These are phyloP conservation scores for Heteropelma amictum DNA, from an alignment of 2,888 invertebrate genomes.

Conservation along the genomic window DNA sequence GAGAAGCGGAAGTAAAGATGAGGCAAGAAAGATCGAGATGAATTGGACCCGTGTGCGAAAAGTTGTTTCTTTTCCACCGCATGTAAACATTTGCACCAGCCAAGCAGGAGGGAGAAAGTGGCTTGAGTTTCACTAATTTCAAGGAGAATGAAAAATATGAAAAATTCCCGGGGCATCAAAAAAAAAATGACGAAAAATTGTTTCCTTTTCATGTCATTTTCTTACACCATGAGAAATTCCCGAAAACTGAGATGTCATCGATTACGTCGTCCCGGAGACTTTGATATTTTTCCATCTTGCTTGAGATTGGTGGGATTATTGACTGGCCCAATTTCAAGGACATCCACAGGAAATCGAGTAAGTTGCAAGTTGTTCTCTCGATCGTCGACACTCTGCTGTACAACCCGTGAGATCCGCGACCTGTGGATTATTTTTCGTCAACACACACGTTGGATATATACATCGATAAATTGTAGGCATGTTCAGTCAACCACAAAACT, in stretches of 20 bases:
- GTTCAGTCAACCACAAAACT: not conserved
- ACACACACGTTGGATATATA: not conserved
- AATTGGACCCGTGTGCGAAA: slow-evolving; percentile 25
- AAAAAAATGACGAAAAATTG: too few species aligned
- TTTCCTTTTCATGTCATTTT: too few species aligned
- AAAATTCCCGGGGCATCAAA: too few species aligned
- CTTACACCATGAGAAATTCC: too few species aligned
- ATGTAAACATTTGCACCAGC: too few species aligned
- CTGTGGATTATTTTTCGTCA: slow-evolving; percentile 61
- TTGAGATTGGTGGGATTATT: too few species aligned
- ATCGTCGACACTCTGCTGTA: slow-evolving; percentile 7
- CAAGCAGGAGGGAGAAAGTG: too few species aligned
- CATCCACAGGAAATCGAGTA: slow-evolving; percentile 48
- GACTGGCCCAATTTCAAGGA: slow-evolving; percentile 47
- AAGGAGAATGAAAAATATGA: too few species aligned
- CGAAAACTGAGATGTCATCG: too few species aligned
- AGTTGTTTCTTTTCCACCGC: slow-evolving; percentile 23
- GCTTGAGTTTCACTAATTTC: too few species aligned
- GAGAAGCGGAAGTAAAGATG: not conserved
- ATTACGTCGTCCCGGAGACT: too few species aligned
- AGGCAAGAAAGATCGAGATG: not conserved
- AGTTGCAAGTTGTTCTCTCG: slow-evolving; percentile 2
- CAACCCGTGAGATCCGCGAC: slow-evolving; percentile 63
- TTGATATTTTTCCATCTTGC: too few species aligned
- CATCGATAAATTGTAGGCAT: not conserved